Evolutionary conservation across 1,140 invertebrate species (phyloP).

Genomic region (Aphaenogaster ashmeadi): DNA sequence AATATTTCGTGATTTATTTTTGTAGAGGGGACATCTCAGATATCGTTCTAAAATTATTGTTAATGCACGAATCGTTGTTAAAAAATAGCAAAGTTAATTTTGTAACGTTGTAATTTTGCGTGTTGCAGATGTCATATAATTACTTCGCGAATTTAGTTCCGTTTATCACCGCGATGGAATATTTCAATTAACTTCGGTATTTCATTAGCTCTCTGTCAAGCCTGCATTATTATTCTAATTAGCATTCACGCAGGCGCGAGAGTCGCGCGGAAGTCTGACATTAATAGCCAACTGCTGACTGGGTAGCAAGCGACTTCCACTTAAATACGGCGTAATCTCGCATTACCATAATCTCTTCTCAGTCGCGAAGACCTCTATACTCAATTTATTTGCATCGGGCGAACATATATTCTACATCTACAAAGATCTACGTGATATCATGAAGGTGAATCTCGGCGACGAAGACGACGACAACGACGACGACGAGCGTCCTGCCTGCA

Average conservation of each 20-base stretch:
- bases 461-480: not conserved
- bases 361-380: slow-evolving; percentile 48
- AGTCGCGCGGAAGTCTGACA: slow-evolving; percentile 46
- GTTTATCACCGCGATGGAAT: slow-evolving; percentile 20
- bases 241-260: slow-evolving; percentile 48
- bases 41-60: not conserved
- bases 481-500: not conserved
- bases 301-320: slow-evolving; percentile 45
- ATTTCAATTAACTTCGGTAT: slow-evolving; percentile 61
- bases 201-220: slow-evolving; percentile 49
- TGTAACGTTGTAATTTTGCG: not conserved
- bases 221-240: slow-evolving; percentile 60
- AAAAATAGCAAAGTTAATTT: slow-evolving; percentile 15
- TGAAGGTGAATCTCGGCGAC: slow-evolving; percentile 23
- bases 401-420: slow-evolving; percentile 13
- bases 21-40: not conserved
- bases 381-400: slow-evolving; percentile 57
- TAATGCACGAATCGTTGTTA: not conserved
- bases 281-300: slow-evolving; percentile 58
- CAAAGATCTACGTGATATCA: slow-evolving; percentile 36
- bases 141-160: not conserved
- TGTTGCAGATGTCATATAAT: slow-evolving; percentile 9
- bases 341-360: slow-evolving; percentile 74
- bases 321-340: slow-evolving; percentile 69
- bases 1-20: not conserved